phyloP scores from a whole-genome alignment of 2,797 vertebrate species.

The Siniperca obscura region DNA sequence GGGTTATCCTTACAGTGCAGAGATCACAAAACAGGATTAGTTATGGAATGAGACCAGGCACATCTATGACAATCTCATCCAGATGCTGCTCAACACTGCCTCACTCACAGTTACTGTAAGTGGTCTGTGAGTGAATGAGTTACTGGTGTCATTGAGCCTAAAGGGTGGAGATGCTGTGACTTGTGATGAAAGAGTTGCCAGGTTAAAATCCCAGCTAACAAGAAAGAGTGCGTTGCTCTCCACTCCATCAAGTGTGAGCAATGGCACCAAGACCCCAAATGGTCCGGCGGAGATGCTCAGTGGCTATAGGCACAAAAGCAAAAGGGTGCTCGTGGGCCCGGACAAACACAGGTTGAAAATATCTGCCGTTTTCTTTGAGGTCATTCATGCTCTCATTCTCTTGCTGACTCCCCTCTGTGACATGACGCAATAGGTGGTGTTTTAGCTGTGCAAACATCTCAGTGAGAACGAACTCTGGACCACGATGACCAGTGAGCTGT shows the following conservation, averaged over 20 bases:
- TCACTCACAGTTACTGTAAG: slow-evolving; percentile 36
- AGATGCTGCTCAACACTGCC: slow-evolving; percentile 23
- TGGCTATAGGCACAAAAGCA: background rate
- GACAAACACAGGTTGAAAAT: slow-evolving; percentile 18
- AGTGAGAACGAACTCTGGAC: slow-evolving; percentile 74
- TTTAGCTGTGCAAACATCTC: slow-evolving; percentile 73
- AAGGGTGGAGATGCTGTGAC: slow-evolving; percentile 24
- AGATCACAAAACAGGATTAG: slow-evolving; percentile 39
- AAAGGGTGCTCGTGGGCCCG: background rate
- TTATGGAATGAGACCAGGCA: slow-evolving; percentile 29
- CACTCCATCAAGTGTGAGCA: slow-evolving; percentile 16
- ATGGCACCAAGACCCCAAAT: background rate
- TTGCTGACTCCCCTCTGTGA: slow-evolving; percentile 53
- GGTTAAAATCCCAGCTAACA: slow-evolving; percentile 2
- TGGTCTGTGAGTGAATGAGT: slow-evolving; percentile 30
- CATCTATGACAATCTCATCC: slow-evolving; percentile 36
- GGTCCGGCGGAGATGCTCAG: background rate
- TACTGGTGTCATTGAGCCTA: slow-evolving; percentile 3
- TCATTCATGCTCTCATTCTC: slow-evolving; percentile 37
- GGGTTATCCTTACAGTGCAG: background rate
- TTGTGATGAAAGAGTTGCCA: slow-evolving; percentile 25
- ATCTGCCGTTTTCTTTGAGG: slow-evolving; percentile 18
- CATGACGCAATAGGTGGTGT: slow-evolving; percentile 58
- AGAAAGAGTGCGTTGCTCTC: background rate
- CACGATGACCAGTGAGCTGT: slow-evolving; percentile 55